A percentile compares a stretch with the other conserved stretches of the same genome.
phyloP scores from a whole-genome alignment of 2,113 vertebrate species.

The Chaenogobius annularis region DNA sequence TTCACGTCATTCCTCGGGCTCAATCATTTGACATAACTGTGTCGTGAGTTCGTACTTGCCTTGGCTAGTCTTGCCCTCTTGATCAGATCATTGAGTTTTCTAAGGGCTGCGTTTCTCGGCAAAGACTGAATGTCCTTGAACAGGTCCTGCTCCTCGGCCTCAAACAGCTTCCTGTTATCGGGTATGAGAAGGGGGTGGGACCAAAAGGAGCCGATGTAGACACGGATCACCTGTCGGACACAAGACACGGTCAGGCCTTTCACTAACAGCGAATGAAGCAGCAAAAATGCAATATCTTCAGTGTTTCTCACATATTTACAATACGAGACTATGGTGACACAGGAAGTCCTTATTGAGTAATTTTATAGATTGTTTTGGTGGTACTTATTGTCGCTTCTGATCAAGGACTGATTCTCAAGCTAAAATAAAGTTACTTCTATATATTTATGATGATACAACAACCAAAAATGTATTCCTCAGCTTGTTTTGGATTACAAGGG shows the following conservation, averaged over 20 bases:
- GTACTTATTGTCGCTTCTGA: too few relatives aligned
- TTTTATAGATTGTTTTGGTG: too few relatives aligned
- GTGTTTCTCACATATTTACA: too few relatives aligned
- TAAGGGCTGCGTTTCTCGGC: constrained; percentile 91
- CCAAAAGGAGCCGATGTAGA: constrained; percentile 99
- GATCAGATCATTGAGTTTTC: constrained; percentile 97
- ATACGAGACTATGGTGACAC: too few relatives aligned
- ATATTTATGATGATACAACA: too few relatives aligned
- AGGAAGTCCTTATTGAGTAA: too few relatives aligned
- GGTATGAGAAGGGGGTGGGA: constrained; percentile 94
- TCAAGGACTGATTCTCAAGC: too few relatives aligned
- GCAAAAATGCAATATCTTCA: too few relatives aligned
- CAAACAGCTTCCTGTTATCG: constrained; percentile 95
- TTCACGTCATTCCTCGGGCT: not conserved
- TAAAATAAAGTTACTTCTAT: too few relatives aligned
- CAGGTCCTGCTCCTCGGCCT: constrained; percentile 94
- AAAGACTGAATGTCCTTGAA: constrained; percentile 96
- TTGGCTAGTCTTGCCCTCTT: constrained; percentile 95
- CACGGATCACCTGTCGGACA: constrained; percentile 83
- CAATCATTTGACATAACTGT: not conserved
- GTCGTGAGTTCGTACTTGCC: constrained; percentile 64
- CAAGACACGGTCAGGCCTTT: not conserved
- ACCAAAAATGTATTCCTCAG: too few relatives aligned
- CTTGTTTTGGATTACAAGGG: too few relatives aligned
- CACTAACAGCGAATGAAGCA: not conserved